These are phyloP conservation scores for Rhopilema esculentum DNA, from an alignment of 30 jellyfish, hydroid and myxozoan genomes.

Conservation along the genomic window DNA sequence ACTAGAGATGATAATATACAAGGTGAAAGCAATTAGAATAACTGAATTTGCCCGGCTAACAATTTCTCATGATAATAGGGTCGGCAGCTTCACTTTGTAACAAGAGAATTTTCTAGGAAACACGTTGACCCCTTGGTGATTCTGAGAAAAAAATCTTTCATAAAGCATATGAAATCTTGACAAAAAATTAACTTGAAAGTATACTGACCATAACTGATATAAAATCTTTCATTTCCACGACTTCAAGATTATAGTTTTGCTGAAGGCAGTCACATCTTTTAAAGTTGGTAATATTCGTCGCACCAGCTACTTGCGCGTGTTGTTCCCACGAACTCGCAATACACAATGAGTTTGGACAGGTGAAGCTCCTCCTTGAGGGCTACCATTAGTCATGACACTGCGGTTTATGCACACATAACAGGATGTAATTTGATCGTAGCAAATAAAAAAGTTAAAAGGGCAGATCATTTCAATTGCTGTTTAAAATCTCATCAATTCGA, in stretches of 20 bases:
- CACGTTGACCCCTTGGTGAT: neutral
- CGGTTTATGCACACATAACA: conserved; percentile 21
- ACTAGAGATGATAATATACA: too few species aligned
- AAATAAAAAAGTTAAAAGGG: conserved; percentile 8
- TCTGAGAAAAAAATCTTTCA: neutral
- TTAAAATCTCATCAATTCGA: neutral
- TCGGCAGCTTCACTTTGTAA: too few species aligned
- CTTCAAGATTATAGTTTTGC: neutral
- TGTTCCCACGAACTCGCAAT: neutral
- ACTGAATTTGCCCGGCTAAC: too few species aligned
- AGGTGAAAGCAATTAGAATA: too few species aligned
- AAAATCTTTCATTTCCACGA: neutral
- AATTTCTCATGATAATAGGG: too few species aligned
- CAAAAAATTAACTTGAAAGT: neutral
- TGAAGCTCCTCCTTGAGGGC: conserved; percentile 1
- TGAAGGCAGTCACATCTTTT: neutral
- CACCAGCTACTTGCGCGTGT: neutral
- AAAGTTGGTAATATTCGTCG: neutral
- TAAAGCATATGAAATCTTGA: neutral
- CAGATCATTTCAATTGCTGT: neutral
- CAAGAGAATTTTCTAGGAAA: too few species aligned
- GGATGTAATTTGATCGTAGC: conserved; percentile 54
- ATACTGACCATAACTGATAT: conserved; percentile 8
- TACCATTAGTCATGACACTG: conserved; percentile 37
- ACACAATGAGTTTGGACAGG: conserved; percentile 17